phyloP scores from a whole-genome alignment of 2,888 invertebrate genomes.

The Asteroscopus sphinx region DNA sequence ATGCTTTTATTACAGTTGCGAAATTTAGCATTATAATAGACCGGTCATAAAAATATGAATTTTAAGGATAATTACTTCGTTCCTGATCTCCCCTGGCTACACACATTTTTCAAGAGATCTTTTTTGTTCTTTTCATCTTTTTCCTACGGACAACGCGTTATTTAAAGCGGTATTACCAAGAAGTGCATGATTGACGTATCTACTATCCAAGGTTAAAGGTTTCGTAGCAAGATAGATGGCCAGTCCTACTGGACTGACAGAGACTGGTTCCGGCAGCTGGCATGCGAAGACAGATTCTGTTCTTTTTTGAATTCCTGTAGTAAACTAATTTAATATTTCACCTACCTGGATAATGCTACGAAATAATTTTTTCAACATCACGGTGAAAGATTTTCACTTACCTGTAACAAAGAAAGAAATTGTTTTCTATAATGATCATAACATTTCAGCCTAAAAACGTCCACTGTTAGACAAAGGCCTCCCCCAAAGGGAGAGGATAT shows the following conservation, averaged over 20 bases:
- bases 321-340: background rate
- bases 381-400: constrained; percentile 52
- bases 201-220: constrained; percentile 25
- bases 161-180: constrained; percentile 23
- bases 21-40: no score
- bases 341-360: constrained; percentile 23
- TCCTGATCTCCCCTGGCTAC: no score
- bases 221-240: constrained; percentile 27
- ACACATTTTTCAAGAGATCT: no score
- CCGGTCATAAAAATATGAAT: no score
- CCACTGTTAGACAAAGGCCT: no score
- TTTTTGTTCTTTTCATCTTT: background rate
- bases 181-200: constrained; percentile 28
- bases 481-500: no score
- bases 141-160: constrained; percentile 1
- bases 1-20: no score
- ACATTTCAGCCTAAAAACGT: no score
- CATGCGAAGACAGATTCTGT: background rate
- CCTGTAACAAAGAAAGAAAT: constrained; percentile 63
- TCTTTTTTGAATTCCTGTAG: background rate
- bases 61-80: no score
- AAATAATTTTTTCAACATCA: background rate
- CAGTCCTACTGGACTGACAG: constrained; percentile 15
- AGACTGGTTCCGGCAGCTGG: constrained; percentile 24
- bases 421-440: no score